Percentiles rank a stretch among this genome's conserved stretches.
phyloP scores from a whole-genome alignment of 2,797 vertebrate species.

The Aldrovandia affinis region DNA sequence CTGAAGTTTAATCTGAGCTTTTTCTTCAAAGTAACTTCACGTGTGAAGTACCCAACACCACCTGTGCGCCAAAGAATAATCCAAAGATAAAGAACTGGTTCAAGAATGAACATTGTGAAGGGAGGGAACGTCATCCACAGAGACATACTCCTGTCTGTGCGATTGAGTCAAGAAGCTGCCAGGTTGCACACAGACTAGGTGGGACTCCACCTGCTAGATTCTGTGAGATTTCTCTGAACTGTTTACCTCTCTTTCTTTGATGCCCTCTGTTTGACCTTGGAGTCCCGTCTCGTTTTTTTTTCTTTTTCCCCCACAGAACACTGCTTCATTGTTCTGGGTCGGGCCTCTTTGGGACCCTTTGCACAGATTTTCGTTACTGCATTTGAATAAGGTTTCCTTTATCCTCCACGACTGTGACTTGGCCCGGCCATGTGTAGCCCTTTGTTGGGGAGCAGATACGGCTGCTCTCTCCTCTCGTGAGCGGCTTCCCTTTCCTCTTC shows the following conservation, averaged over 20 bases:
- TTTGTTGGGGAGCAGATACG: slow-evolving; percentile 19
- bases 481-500: background rate
- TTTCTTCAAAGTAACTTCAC: background rate
- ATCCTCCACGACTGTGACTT: background rate
- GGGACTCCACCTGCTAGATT: slow-evolving; percentile 12
- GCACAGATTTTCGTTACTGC: slow-evolving; percentile 9
- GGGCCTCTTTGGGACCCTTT: background rate
- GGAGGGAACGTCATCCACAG: background rate
- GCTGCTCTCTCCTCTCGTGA: background rate
- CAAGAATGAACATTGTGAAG: background rate
- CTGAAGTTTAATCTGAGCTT: background rate
- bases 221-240: background rate
- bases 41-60: background rate
- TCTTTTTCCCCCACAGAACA: background rate
- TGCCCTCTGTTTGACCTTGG: background rate
- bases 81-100: background rate
- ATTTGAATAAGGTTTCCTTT: slow-evolving; percentile 13
- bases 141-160: background rate
- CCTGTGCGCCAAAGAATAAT: background rate
- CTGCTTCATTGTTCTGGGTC: slow-evolving; percentile 1
- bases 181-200: background rate
- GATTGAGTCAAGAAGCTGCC: background rate
- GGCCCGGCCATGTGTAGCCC: background rate
- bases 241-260: background rate
- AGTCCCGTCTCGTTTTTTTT: background rate